Percentiles rank a stretch among this genome's conserved stretches.
Conservation (phyloP, 2,113 vertebrate genomes). For the Sialia sialis region DNA sequence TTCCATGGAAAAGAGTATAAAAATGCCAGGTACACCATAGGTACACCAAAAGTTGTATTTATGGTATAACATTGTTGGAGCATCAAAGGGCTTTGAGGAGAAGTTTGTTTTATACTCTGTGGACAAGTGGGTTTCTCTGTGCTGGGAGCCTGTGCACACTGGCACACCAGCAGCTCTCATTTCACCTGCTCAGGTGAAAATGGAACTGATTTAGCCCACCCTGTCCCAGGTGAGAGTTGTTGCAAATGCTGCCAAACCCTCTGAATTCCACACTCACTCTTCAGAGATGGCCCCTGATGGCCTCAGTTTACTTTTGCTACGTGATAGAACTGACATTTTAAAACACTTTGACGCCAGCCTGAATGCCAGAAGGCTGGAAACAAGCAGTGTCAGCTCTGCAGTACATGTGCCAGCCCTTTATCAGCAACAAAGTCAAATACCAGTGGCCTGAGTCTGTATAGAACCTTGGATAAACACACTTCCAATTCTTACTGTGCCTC, state of each 20-base stretch:
- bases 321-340: neutral
- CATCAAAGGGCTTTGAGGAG: neutral
- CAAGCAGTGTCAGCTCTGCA: rapidly evolving
- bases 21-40: neutral
- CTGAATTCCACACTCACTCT: no score
- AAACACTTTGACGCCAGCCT: neutral
- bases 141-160: rapidly evolving
- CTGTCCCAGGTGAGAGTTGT: rapidly evolving
- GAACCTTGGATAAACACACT: neutral
- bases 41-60: neutral
- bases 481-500: neutral
- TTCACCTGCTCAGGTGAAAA: neutral
- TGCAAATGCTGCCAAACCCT: neutral
- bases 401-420: neutral
- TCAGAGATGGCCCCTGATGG: neutral
- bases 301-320: neutral
- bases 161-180: neutral
- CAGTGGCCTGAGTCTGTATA: rapidly evolving
- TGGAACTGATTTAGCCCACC: neutral
- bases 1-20: neutral
- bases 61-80: neutral
- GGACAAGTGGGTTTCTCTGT: neutral
- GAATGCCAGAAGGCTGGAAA: neutral
- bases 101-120: neutral
- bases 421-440: neutral